Evolutionary conservation across 1,140 invertebrate species (phyloP), one percentile per base, ranked within the genome.

Genomic region (Rhyzopertha dominica): DNA sequence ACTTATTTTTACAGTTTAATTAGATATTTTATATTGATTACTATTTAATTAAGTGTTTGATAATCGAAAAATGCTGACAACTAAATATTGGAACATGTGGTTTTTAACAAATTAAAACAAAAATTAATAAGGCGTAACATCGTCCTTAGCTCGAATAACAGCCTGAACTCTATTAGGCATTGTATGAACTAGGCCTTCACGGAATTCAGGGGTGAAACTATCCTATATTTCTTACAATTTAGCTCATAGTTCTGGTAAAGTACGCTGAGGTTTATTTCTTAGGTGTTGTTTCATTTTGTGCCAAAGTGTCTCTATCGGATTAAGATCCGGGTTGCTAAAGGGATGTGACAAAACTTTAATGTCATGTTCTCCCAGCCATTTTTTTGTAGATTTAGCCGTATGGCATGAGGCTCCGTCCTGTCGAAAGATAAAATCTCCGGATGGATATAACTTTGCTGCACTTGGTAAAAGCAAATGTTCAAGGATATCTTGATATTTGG

Each of bases 401-500:
- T 43, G 47, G 28, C 47, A 53, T 19, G 47, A 50, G 14, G 51
- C 47, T 7, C 43, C 43, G 43, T 49, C 43, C 30, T 51, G 43
- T 34, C 42, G 48, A 51, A 51, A 53, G 31, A 51, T 54, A 37
- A 36, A 53, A 31, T 34, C 29, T 35, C 34, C 26, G 17, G 29
- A 16, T 22, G 17, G 22, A 37, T 29, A 46, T 13, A 51, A 49
- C 13, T 44, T 45, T 36, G 22, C 14, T 12, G 35, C 43, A 26
- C 36, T 40, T 22, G 42, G 32, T 36, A 41, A 17, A 16, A 56
- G 19, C n/a, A 13, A 40, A 10, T 26, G 39, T 43, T 52, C 14
- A 8, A 55, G 23, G 16, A 53, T 54, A n/a, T 53, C 16, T 47
- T 55, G 49, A 35, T 53, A 50, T 42, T 55, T 52, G 22, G 16